Percentiles rank a stretch among this genome's conserved stretches.
phyloP scores from a whole-genome alignment of 2,888 invertebrate species.

The Trissoscelio sp. region DNA sequence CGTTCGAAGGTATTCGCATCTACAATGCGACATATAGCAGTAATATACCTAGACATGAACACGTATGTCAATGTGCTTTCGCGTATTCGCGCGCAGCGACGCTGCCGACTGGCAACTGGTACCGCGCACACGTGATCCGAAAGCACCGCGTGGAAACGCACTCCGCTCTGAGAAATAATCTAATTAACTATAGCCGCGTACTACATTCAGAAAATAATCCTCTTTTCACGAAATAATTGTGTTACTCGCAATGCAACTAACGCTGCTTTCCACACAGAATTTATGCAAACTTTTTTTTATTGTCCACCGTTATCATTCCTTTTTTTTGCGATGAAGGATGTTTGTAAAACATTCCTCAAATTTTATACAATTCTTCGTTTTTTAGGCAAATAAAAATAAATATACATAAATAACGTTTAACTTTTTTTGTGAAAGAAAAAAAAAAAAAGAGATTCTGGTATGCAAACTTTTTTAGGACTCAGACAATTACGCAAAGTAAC shows the following conservation, averaged over 20 bases:
- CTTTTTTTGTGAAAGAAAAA: too few relatives aligned
- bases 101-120: too few relatives aligned
- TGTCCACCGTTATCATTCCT: too few relatives aligned
- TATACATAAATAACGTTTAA: too few relatives aligned
- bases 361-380: too few relatives aligned
- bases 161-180: slow-evolving; percentile 51
- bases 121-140: slow-evolving; percentile 57
- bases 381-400: too few relatives aligned
- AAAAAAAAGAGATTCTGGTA: too few relatives aligned
- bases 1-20: slow-evolving; percentile 68
- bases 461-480: too few relatives aligned
- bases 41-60: slow-evolving; percentile 61
- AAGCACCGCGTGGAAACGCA: slow-evolving; percentile 34
- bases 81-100: slow-evolving; percentile 51
- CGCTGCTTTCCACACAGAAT: not conserved
- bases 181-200: slow-evolving; percentile 35
- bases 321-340: too few relatives aligned
- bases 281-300: not conserved
- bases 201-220: slow-evolving; percentile 57
- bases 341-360: too few relatives aligned
- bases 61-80: slow-evolving; percentile 68
- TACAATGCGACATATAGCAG: slow-evolving; percentile 65
- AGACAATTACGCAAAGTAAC: too few relatives aligned
- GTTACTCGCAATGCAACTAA: too few relatives aligned
- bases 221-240: slow-evolving; percentile 48